Evolutionary conservation across 2,113 vertebrate genomes (phyloP), one percentile per base, ranked within the genome.

Genomic region (Willisornis vidua): DNA sequence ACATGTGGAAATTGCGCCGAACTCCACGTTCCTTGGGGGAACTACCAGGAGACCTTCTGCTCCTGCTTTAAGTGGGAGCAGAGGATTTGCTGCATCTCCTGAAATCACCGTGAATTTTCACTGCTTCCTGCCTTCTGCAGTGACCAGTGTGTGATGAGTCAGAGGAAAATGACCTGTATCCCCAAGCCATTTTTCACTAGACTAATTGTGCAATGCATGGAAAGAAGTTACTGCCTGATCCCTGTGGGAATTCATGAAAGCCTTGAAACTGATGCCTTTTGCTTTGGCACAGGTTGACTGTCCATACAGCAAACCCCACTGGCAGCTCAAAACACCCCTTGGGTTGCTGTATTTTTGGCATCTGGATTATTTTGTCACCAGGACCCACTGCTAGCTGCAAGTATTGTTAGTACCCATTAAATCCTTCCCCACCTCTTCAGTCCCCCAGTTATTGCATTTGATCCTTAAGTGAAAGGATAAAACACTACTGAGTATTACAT

Each of bases 201-300:
- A 61, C 37, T 93, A 92, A 94, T 71, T 95, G 87, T 93, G 68
- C 76, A 81, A 45, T 22, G n/a, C 68, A 49, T 74, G 78, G 85
- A 59, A 83, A 79, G 78, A 91, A 94, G 90, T 88, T 58, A 67
- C 51, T 66, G 82, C 49, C 23, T 12, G 25, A 49, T 45, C 41
- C 83, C 90, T 72, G 73, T 52, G 73, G 90, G 90, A 86, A 81
- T 58, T 28, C 49, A 45, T 19, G 52, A 57, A 85, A 81, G 43
- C 68, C 68, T 94, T 67, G 63, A 63, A 93, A 76, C 55, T 67
- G 63, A 55, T 17, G 43, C 26, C 57, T 88, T 89, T 91, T 37
- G 35, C 49, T 91, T 77, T 65, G 71, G 33, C 26, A 55, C 4
- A 17, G 41, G 45, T 91, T 83, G 15, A 16, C 28, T 65, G 55